These are phyloP conservation scores for Andricus curvator DNA, from an alignment of 2,888 invertebrate species.

Conservation along the genomic window DNA sequence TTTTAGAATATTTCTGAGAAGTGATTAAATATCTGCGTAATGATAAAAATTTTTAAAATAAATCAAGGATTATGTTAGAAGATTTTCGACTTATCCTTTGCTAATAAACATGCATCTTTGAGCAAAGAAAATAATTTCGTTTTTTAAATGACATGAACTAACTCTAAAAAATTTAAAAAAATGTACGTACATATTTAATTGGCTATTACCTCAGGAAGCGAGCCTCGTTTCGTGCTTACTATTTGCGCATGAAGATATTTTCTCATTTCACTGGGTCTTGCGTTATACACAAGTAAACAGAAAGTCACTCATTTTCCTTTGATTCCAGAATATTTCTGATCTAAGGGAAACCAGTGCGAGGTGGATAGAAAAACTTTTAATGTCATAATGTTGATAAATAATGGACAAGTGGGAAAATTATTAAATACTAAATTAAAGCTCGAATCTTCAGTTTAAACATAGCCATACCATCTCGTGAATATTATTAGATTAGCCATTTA, in stretches of 20 bases:
- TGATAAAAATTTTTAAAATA: too few relatives aligned
- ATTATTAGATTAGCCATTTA: too few relatives aligned
- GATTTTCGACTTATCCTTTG: neutral
- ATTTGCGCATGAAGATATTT: conserved; percentile 11
- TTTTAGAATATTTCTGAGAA: too few relatives aligned
- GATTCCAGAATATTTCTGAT: neutral
- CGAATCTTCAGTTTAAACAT: too few relatives aligned
- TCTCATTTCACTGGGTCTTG: neutral
- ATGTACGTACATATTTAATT: neutral
- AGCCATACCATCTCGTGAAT: too few relatives aligned
- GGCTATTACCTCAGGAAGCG: neutral
- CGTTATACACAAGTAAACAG: neutral
- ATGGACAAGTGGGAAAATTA: too few relatives aligned
- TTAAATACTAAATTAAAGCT: too few relatives aligned
- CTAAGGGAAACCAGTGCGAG: neutral
- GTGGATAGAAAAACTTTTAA: too few relatives aligned
- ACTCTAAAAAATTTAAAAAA: too few relatives aligned
- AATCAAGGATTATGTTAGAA: neutral
- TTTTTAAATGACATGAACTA: neutral
- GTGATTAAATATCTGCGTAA: too few relatives aligned
- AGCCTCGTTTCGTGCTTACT: conserved; percentile 11
- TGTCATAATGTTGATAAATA: too few relatives aligned
- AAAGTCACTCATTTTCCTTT: conserved; percentile 14
- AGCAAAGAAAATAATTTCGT: neutral
- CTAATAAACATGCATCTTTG: neutral